phyloP scores from a whole-genome alignment of 2,797 vertebrate species.

The Chlorospingus semifuscus region DNA sequence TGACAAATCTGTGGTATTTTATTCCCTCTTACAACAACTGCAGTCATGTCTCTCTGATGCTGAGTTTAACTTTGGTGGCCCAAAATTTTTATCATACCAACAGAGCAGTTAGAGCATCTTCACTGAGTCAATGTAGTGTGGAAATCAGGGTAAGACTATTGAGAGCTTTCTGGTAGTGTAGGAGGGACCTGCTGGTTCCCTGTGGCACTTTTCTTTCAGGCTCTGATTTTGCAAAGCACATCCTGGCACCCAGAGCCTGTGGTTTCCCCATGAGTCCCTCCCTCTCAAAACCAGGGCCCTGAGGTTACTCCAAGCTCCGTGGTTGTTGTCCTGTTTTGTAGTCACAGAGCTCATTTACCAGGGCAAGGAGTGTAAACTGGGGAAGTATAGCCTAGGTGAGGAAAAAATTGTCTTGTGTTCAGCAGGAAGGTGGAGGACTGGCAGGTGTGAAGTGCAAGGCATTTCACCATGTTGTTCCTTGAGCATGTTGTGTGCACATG shows the following conservation, averaged over 20 bases:
- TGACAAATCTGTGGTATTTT: background rate
- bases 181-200: background rate
- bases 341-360: background rate
- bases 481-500: accelerated
- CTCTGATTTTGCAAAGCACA: background rate
- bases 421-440: background rate
- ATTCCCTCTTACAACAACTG: background rate
- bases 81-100: background rate
- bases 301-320: background rate
- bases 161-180: background rate
- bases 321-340: background rate
- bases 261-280: background rate
- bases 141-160: background rate
- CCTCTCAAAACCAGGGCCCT: background rate
- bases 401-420: background rate
- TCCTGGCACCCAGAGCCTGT: background rate
- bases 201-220: background rate
- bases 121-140: background rate
- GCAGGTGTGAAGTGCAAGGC: accelerated
- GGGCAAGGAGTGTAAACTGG: background rate
- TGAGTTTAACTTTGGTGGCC: background rate
- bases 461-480: accelerated
- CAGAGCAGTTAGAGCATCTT: background rate
- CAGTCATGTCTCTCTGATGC: background rate
- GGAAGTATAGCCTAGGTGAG: background rate